Percentiles rank a stretch among this genome's conserved stretches.
phyloP scores from a whole-genome alignment of 2,797 vertebrate genomes.

The Spizella passerina region DNA sequence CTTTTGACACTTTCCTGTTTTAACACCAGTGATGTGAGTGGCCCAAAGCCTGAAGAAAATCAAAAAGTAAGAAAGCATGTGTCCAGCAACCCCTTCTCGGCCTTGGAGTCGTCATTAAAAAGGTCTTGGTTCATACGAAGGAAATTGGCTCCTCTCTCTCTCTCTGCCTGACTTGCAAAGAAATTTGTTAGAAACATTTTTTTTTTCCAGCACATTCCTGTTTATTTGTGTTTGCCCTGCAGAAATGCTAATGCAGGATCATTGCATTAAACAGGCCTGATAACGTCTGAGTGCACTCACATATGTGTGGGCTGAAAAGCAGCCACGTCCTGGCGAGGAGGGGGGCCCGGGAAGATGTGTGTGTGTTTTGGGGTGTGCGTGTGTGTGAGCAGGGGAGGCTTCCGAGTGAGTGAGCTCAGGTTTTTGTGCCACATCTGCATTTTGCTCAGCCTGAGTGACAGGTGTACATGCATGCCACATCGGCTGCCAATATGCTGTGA shows the following conservation, averaged over 20 bases:
- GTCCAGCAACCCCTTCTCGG: fast-evolving
- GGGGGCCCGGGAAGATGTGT: background rate
- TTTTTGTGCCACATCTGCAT: conserved; percentile 68
- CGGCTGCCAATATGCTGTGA: conserved; percentile 84
- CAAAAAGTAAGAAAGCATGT: background rate
- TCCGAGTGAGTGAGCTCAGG: conserved; percentile 43
- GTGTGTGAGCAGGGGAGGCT: background rate
- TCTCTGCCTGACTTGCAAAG: conserved; percentile 81
- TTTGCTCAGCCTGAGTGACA: conserved; percentile 80
- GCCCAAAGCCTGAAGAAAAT: conserved; percentile 14
- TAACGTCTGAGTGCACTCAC: conserved; percentile 49
- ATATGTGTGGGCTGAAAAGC: conserved; percentile 6
- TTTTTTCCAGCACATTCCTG: conserved; percentile 57
- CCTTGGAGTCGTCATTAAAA: conserved; percentile 45
- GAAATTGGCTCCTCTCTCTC: conserved; percentile 56
- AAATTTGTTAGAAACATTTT: conserved; percentile 73
- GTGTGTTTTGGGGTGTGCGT: background rate
- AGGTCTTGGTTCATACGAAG: conserved; percentile 39
- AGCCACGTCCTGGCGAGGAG: conserved; percentile 29
- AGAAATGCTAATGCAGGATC: conserved; percentile 67
- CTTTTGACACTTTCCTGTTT: background rate
- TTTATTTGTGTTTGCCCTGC: conserved; percentile 81
- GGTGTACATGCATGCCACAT: conserved; percentile 83
- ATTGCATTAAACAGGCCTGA: conserved; percentile 59
- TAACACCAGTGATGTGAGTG: background rate